These are phyloP conservation scores for Rhinolophus ferrumequinum DNA, from an alignment of 2,113 vertebrate species.

Conservation along the genomic window DNA sequence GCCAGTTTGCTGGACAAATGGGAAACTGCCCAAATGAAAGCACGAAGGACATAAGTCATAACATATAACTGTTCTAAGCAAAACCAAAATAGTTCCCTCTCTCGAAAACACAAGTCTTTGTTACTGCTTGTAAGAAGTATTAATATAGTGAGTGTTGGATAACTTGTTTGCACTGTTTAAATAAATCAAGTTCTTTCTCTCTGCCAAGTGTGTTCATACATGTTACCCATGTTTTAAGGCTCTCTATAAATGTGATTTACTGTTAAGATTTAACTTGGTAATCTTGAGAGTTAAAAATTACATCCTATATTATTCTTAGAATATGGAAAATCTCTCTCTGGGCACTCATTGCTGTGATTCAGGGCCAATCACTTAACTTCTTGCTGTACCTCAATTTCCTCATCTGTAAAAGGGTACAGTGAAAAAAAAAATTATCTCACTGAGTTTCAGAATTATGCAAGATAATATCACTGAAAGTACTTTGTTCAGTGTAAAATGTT, in stretches of 20 bases:
- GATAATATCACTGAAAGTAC: neutral
- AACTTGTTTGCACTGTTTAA: neutral
- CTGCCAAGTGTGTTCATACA: neutral
- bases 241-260: neutral
- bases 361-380: neutral
- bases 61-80: neutral
- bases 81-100: neutral
- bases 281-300: neutral
- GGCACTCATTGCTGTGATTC: neutral
- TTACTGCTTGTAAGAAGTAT: fast-evolving
- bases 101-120: neutral
- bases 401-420: neutral
- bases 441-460: neutral
- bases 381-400: neutral
- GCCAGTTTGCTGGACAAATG: neutral
- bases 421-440: neutral
- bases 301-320: neutral
- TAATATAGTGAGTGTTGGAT: fast-evolving
- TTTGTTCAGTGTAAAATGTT: neutral
- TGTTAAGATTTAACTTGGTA: neutral
- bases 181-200: neutral
- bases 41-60: neutral
- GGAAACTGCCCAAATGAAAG: neutral
- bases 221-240: neutral
- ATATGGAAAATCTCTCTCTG: neutral